Conservation (phyloP, 2,113 vertebrate genomes). For the Dryoscopus gambensis region DNA sequence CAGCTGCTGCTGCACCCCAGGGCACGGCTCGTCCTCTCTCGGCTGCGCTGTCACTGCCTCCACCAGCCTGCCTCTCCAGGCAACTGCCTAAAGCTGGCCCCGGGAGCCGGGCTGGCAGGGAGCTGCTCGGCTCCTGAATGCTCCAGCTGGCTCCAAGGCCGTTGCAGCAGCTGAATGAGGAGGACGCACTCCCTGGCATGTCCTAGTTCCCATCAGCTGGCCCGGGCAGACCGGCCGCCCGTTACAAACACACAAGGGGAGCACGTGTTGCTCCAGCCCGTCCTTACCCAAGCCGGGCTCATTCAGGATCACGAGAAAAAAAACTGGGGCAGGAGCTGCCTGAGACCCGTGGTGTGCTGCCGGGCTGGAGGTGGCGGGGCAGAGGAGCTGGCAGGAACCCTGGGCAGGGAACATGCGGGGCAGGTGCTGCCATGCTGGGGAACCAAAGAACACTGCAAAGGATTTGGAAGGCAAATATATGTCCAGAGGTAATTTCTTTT, state of each 20-base stretch:
- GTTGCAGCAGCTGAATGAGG: not conserved
- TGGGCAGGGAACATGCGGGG: accelerated
- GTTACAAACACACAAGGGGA: not conserved
- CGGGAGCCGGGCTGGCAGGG: not conserved
- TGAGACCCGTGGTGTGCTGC: accelerated
- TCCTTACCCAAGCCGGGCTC: not conserved
- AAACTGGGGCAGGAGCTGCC: not conserved
- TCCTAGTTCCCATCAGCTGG: conserved; percentile 52
- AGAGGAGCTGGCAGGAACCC: not conserved
- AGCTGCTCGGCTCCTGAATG: not conserved
- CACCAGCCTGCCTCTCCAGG: not conserved
- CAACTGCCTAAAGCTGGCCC: conserved; percentile 9
- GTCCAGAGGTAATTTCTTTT: not conserved
- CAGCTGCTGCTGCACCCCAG: conserved; percentile 8
- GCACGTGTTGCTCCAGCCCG: not conserved
- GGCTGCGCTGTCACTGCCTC: not conserved
- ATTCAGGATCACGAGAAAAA: not conserved
- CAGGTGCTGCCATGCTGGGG: accelerated
- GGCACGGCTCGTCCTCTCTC: not conserved
- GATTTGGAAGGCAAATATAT: not conserved
- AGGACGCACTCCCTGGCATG: not conserved
- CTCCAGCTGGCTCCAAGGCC: not conserved
- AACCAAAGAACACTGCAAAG: not conserved
- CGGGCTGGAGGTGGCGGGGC: not conserved
- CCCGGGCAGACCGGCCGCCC: not conserved